Evolutionary conservation across 2,888 invertebrate genomes (phyloP).

Genomic region (Leucophenga montana): DNA sequence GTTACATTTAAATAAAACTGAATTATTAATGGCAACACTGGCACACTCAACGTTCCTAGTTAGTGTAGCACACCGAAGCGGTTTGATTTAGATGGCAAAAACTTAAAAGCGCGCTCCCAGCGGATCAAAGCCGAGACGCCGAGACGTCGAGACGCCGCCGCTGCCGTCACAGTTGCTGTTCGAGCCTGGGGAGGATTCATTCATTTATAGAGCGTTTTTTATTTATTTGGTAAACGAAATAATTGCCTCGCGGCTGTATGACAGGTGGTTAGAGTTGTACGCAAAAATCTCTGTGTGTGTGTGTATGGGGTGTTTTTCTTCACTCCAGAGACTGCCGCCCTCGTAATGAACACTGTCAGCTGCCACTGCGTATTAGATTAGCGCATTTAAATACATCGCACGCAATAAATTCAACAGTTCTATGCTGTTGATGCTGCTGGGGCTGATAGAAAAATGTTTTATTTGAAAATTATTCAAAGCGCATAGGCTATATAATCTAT

Average conservation of each 20-base stretch:
- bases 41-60: constrained; percentile 19
- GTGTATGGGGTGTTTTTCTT: neutral
- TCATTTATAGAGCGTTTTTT: too few relatives aligned
- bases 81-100: neutral
- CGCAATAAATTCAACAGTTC: constrained; percentile 6
- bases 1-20: constrained; percentile 64
- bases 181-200: neutral
- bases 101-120: neutral
- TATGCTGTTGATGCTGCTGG: neutral
- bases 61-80: constrained; percentile 20
- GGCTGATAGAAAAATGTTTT: constrained; percentile 12
- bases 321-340: neutral
- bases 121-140: neutral
- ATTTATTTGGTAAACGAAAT: constrained; percentile 1
- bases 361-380: constrained; percentile 19
- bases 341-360: constrained; percentile 6
- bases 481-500: neutral
- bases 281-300: neutral
- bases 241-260: constrained; percentile 21
- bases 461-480: constrained; percentile 22
- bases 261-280: neutral
- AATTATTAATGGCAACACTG: constrained; percentile 57
- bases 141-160: neutral
- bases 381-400: constrained; percentile 22
- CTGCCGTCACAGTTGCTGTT: neutral